A percentile compares a stretch with the other conserved stretches of the same genome.
Evolutionary conservation across 2,113 vertebrate species (phyloP).

Genomic region (Anolis sagrei): DNA sequence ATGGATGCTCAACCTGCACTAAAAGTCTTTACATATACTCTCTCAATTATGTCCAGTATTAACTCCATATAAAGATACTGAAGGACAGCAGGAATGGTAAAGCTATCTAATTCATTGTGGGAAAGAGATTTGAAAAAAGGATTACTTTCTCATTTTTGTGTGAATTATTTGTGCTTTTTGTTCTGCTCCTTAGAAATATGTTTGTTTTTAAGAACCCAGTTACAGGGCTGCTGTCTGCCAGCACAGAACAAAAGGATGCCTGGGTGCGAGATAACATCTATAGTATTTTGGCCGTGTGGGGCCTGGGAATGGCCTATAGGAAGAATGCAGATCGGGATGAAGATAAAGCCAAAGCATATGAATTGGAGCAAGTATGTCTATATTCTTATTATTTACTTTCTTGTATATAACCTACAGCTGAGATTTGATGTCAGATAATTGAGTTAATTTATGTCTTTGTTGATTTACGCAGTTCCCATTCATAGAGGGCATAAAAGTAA

Average conservation of each 20-base stretch:
- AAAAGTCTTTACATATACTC: neutral
- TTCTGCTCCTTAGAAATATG: constrained; percentile 29
- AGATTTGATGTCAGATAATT: neutral
- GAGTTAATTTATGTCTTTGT: fast-evolving
- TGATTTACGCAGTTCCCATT: too few relatives aligned
- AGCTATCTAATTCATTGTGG: neutral
- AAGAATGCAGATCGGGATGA: constrained; percentile 97
- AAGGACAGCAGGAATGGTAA: neutral
- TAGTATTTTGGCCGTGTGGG: constrained; percentile 96
- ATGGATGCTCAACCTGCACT: too few relatives aligned
- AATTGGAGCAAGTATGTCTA: constrained; percentile 91
- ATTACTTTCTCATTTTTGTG: neutral
- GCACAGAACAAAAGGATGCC: constrained; percentile 89
- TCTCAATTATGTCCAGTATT: neutral
- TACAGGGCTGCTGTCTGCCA: constrained; percentile 91
- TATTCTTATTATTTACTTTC: neutral
- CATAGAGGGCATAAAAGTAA: neutral
- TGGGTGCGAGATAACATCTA: constrained; percentile 98
- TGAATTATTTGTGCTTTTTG: neutral
- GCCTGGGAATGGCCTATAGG: constrained; percentile 95
- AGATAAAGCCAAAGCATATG: constrained; percentile 98
- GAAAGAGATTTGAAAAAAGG: neutral
- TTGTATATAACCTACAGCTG: neutral
- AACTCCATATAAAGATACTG: neutral
- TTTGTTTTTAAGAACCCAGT: constrained; percentile 86